Evolutionary conservation across 2,888 invertebrate genomes (phyloP).

Genomic region (Crioceris asparagi): DNA sequence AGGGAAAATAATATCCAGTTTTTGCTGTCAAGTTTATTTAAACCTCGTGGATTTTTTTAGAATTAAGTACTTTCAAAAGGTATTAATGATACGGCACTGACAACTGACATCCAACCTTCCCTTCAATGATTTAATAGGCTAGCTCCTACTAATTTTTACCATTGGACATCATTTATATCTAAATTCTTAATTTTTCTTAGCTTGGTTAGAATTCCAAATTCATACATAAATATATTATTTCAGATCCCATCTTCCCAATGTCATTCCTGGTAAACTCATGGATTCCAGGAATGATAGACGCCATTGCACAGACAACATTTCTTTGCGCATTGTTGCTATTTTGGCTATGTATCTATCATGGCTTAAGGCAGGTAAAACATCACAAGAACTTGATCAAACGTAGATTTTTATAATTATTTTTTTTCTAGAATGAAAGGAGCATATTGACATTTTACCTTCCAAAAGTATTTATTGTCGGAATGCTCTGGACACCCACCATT

Average conservation of each 20-base stretch:
- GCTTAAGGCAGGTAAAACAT: constrained; percentile 70
- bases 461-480: constrained; percentile 75
- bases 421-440: constrained; percentile 70
- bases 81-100: no score
- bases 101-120: no score
- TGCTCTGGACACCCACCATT: constrained; percentile 79
- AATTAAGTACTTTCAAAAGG: no score
- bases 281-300: constrained; percentile 87
- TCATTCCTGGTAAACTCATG: constrained; percentile 81
- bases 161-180: no score
- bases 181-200: no score
- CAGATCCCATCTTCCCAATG: constrained; percentile 91
- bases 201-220: no score
- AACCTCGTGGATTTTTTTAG: no score
- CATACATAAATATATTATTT: no score
- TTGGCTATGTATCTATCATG: constrained; percentile 94
- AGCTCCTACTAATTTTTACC: no score
- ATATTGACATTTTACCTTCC: constrained; percentile 82
- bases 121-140: no score
- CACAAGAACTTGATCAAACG: not conserved
- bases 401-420: constrained; percentile 1
- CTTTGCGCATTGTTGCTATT: constrained; percentile 79
- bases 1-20: no score
- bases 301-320: constrained; percentile 82
- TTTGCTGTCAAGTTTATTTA: no score